Percentiles rank a stretch among this genome's conserved stretches.
These are phyloP conservation scores for Ctenopoma multispine DNA, from an alignment of 2,797 vertebrate species.

Conservation along the genomic window DNA sequence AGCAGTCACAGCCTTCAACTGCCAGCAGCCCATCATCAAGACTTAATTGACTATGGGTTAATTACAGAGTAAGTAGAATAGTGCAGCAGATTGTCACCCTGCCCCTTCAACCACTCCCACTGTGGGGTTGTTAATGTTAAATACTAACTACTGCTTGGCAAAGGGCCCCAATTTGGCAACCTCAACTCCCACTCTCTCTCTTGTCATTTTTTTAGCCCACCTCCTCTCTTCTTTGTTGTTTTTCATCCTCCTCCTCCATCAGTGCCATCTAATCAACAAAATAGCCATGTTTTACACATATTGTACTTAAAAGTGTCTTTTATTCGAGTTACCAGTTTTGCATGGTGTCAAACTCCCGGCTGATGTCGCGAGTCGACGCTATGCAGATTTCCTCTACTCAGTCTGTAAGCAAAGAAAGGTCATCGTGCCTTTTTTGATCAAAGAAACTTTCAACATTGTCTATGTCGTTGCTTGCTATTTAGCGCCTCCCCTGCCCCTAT, in stretches of 20 bases:
- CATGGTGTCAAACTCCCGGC: conserved; percentile 10
- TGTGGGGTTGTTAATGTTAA: conserved; percentile 81
- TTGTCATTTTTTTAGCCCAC: conserved; percentile 67
- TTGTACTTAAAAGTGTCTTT: conserved; percentile 29
- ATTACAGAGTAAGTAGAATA: conserved; percentile 76
- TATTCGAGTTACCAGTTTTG: conserved; percentile 2
- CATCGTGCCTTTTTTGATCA: conserved; percentile 29
- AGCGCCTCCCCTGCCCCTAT: conserved; percentile 28
- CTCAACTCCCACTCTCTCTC: conserved; percentile 71
- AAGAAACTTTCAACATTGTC: conserved; percentile 15
- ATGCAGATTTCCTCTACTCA: conserved; percentile 4
- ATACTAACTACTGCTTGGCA: conserved; percentile 72
- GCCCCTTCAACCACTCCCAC: conserved; percentile 72
- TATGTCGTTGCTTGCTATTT: conserved; percentile 6
- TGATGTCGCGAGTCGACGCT: not conserved
- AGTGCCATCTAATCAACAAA: conserved; percentile 54
- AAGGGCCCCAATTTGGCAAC: conserved; percentile 71
- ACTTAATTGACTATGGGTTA: conserved; percentile 80
- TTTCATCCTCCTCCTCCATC: conserved; percentile 43
- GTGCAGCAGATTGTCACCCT: conserved; percentile 69
- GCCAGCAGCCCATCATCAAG: conserved; percentile 67
- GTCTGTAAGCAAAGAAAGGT: conserved; percentile 12
- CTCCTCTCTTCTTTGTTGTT: conserved; percentile 61
- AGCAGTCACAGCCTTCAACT: conserved; percentile 57
- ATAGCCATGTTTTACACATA: conserved; percentile 32